phyloP scores from a whole-genome alignment of 1,140 invertebrate genomes.

The Oscheius sp. region DNA sequence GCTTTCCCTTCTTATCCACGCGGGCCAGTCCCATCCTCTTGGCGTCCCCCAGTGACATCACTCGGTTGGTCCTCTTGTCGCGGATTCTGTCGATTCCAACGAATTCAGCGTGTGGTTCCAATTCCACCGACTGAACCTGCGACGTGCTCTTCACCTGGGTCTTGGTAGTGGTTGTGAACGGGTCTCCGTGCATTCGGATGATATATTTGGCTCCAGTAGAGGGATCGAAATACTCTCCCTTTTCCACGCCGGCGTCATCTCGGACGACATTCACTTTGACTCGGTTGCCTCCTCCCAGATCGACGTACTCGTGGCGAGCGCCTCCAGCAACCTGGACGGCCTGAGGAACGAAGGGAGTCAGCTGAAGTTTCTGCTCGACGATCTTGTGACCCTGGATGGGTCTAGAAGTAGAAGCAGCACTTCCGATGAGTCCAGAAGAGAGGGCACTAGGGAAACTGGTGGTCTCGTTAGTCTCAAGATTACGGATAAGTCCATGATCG shows the following conservation, averaged over 20 bases:
- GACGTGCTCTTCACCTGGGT: slow-evolving; percentile 57
- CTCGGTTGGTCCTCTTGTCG: slow-evolving; percentile 52
- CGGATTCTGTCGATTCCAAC: slow-evolving; percentile 59
- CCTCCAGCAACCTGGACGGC: slow-evolving; percentile 1
- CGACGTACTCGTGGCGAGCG: slow-evolving; percentile 43
- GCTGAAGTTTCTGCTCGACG: slow-evolving; percentile 55
- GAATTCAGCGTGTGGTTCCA: slow-evolving; percentile 59
- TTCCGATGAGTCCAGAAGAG: slow-evolving; percentile 72
- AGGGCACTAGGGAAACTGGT: slow-evolving; percentile 73
- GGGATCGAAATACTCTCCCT: slow-evolving; percentile 59
- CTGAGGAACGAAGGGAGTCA: slow-evolving; percentile 50
- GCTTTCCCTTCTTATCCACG: slow-evolving; percentile 61
- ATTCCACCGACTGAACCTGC: slow-evolving; percentile 59
- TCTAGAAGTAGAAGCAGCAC: slow-evolving; percentile 66
- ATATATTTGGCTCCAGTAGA: slow-evolving; percentile 48
- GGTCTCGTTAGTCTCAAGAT: slow-evolving; percentile 69
- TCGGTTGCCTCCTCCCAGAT: slow-evolving; percentile 45
- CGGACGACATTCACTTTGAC: slow-evolving; percentile 48
- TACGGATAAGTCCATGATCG: slow-evolving; percentile 72
- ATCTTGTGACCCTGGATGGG: slow-evolving; percentile 25
- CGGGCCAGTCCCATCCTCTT: slow-evolving; percentile 56
- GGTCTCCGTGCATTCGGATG: slow-evolving; percentile 45
- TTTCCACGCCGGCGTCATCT: slow-evolving; percentile 44
- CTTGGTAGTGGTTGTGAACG: slow-evolving; percentile 58
- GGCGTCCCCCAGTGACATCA: slow-evolving; percentile 56